A percentile compares a stretch with the other conserved stretches of the same genome.
These are phyloP conservation scores for Pelusios castaneus DNA, from an alignment of 2,113 vertebrate genomes.

Conservation along the genomic window DNA sequence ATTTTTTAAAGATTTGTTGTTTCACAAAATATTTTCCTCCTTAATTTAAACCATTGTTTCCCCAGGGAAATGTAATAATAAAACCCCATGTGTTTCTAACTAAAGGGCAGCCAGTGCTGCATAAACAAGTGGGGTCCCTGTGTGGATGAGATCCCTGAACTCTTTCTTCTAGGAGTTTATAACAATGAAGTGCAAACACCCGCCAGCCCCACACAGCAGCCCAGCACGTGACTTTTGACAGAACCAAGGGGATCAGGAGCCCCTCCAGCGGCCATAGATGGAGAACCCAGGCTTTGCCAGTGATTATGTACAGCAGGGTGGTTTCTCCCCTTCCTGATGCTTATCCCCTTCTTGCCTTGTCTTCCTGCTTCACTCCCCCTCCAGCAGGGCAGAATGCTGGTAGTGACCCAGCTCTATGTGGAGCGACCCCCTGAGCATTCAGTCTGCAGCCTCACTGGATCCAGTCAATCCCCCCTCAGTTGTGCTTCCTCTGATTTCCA, in stretches of 20 bases:
- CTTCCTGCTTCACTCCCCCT: not conserved
- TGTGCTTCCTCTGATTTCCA: fast-evolving
- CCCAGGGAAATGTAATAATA: not conserved
- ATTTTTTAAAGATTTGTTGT: not conserved
- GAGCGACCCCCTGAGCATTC: not conserved
- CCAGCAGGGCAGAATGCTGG: not conserved
- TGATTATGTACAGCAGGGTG: not conserved
- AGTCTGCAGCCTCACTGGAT: not conserved
- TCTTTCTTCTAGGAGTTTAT: conserved; percentile 31
- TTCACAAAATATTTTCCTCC: conserved; percentile 15
- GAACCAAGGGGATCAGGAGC: not conserved
- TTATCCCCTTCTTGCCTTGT: not conserved
- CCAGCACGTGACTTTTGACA: not conserved
- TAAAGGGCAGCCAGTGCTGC: conserved; percentile 33
- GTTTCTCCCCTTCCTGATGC: not conserved
- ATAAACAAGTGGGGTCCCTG: not conserved
- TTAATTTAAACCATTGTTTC: conserved; percentile 18
- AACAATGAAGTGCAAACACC: not conserved
- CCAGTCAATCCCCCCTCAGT: not conserved
- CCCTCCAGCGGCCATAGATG: not conserved
- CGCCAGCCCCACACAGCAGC: not conserved
- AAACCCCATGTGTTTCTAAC: conserved; percentile 50
- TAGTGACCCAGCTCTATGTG: not conserved
- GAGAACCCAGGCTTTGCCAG: not conserved
- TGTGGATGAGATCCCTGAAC: not conserved